phyloP scores from a whole-genome alignment of 2,113 vertebrate species.

The Puffinus mauretanicus region DNA sequence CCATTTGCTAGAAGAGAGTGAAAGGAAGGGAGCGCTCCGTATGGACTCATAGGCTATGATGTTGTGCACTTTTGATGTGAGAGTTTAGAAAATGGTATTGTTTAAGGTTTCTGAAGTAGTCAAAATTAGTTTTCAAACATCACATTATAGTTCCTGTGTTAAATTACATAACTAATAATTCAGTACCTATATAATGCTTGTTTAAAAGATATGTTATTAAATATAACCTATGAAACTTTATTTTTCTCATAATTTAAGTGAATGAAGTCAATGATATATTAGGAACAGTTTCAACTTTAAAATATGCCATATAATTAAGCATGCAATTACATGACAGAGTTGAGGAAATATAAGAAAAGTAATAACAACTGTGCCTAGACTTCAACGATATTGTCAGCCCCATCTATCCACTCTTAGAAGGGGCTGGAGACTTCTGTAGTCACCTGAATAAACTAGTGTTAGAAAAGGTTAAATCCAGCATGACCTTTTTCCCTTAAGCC shows the following conservation, averaged over 20 bases:
- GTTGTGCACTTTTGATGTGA: neutral
- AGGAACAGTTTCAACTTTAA: neutral
- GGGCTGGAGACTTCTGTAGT: fast-evolving
- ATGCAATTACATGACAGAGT: neutral
- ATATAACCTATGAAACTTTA: neutral
- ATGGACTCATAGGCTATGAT: too few relatives aligned
- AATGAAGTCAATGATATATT: neutral
- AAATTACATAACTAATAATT: neutral
- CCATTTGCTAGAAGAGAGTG: neutral
- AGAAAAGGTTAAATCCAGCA: neutral
- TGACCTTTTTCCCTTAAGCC: neutral
- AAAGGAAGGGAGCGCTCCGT: neutral
- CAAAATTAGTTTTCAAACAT: neutral
- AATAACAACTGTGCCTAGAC: neutral
- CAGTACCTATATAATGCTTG: neutral
- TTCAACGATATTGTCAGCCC: neutral
- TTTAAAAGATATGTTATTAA: neutral
- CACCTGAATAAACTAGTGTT: neutral
- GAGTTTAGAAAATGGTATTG: neutral
- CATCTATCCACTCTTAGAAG: neutral
- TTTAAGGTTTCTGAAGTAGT: neutral
- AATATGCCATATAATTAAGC: neutral
- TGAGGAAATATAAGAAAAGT: neutral
- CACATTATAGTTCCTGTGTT: neutral
- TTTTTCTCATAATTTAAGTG: neutral